Conservation (phyloP, 2,113 vertebrate species). For the Oenanthe oenanthe region DNA sequence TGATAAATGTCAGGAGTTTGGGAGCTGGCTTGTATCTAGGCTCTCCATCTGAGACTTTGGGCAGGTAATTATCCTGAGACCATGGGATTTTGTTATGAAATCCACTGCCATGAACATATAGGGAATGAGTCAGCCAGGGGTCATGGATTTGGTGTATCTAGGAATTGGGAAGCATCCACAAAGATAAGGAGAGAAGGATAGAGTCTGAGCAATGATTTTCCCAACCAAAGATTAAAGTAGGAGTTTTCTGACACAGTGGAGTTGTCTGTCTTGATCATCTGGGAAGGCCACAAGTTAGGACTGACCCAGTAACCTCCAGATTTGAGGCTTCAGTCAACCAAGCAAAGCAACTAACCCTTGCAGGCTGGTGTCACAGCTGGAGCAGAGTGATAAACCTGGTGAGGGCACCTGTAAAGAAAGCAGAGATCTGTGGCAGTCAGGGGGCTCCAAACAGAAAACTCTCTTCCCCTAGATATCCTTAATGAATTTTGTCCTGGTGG, state of each 20-base stretch:
- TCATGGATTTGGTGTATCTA: constrained; percentile 9
- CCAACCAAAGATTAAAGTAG: constrained; percentile 11
- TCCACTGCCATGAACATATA: not conserved
- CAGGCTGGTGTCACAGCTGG: constrained; percentile 34
- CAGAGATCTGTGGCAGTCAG: not conserved
- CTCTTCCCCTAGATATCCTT: not conserved
- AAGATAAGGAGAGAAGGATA: not conserved
- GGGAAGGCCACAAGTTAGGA: constrained; percentile 5
- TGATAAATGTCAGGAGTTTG: constrained; percentile 73
- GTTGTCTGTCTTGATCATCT: not conserved
- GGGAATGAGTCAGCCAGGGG: not conserved
- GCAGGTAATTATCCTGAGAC: constrained; percentile 69
- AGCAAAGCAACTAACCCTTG: constrained; percentile 52
- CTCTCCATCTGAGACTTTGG: constrained; percentile 53
- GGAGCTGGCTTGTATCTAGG: constrained; percentile 62
- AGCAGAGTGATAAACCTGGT: constrained; percentile 2
- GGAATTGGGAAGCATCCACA: not conserved
- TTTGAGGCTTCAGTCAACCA: constrained; percentile 44
- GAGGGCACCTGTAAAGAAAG: not conserved
- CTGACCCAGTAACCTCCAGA: constrained; percentile 21
- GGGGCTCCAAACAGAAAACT: not conserved
- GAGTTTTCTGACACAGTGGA: not conserved
- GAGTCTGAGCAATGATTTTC: constrained; percentile 20
- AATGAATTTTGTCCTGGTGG: not conserved
- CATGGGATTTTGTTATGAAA: constrained; percentile 50